Evolutionary conservation across 2,888 invertebrate species (phyloP).

Genomic region (Cryptocephalus moraei): DNA sequence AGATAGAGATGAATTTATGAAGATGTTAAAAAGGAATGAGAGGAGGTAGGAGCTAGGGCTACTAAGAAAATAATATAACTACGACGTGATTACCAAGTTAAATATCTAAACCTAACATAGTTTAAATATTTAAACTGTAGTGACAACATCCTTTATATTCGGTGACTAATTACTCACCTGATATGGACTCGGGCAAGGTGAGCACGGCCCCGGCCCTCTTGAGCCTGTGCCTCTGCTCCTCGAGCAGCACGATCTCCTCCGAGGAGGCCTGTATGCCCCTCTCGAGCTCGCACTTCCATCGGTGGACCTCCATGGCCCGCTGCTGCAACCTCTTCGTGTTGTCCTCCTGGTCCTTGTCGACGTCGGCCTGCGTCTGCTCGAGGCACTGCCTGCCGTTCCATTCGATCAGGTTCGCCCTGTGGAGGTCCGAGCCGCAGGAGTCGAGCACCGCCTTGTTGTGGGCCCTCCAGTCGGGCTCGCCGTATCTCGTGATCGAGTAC

Average conservation of each 20-base stretch:
- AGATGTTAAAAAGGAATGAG: no score
- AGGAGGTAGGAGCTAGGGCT: no score
- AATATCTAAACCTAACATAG: no score
- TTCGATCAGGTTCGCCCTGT: constrained; percentile 38
- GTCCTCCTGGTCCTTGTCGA: constrained; percentile 59
- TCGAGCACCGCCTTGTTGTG: constrained; percentile 34
- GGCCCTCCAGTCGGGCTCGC: constrained; percentile 60
- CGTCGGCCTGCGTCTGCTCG: constrained; percentile 51
- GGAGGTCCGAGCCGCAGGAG: constrained; percentile 23
- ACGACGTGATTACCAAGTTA: no score
- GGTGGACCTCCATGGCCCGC: constrained; percentile 57
- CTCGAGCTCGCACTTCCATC: constrained; percentile 69
- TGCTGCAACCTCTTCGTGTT: constrained; percentile 55
- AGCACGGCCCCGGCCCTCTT: constrained; percentile 56
- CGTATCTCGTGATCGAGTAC: constrained; percentile 63
- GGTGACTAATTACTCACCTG: no score
- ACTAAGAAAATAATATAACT: no score
- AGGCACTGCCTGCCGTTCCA: constrained; percentile 55
- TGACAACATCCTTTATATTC: no score
- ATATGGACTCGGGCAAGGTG: constrained; percentile 64
- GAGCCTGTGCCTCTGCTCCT: constrained; percentile 55
- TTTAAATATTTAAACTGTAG: no score
- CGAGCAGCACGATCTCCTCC: constrained; percentile 58
- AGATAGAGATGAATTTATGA: no score
- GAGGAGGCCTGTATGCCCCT: constrained; percentile 55